Base-by-base conservation (phyloP, 2,888 invertebrate species). In the Caenorhabditis becei region DNA sequence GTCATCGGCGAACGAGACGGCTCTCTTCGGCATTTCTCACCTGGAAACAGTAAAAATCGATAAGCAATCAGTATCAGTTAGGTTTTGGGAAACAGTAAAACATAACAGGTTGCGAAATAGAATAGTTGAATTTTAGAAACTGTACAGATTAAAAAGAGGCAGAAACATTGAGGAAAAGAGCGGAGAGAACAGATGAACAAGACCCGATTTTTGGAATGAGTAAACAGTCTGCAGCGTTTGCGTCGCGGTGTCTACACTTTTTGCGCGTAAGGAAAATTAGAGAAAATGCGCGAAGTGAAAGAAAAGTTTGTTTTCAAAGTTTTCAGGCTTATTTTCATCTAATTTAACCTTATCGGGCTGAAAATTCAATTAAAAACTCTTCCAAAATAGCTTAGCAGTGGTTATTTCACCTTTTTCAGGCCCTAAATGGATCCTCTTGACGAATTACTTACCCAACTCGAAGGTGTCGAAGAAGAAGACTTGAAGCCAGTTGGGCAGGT, bases 1-100 rank as follows among this genome's bases (percentile, higher is more conserved):
- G 59, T 77, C 83, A 65, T 85, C 85, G 10, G 85, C 85, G 63
- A 83, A 85, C n/a, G 85, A 85, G 16, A 85, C 85, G 16, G 78
- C 83, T 66, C 85, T 58, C 72, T 85, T 85, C 14, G 85, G 81
- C 85, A 85, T 85, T 26, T 20, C 59, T 49, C 32, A 44, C 32
- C 51, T 35, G 24, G 32, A 69, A 56, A 51, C 5, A 20, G 11
- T 18, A 32, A 32, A 23, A 32, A 37, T 47, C 56, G 41, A 56
- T 67, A 58, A 58, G 44, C n/a, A n/a, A n/a, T n/a, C n/a, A n/a
- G n/a, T n/a, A n/a, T n/a, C n/a, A n/a, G n/a, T n/a, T n/a, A n/a
- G n/a, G n/a, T n/a, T n/a, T n/a, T n/a, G n/a, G n/a, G n/a, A n/a
- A n/a, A n/a, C n/a, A n/a, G n/a, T n/a, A n/a, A n/a, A n/a, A n/a